A percentile compares a stretch with the other conserved stretches of the same genome.
Conservation (phyloP, 2,888 invertebrate genomes). For the Lycocerus yunnanus region DNA sequence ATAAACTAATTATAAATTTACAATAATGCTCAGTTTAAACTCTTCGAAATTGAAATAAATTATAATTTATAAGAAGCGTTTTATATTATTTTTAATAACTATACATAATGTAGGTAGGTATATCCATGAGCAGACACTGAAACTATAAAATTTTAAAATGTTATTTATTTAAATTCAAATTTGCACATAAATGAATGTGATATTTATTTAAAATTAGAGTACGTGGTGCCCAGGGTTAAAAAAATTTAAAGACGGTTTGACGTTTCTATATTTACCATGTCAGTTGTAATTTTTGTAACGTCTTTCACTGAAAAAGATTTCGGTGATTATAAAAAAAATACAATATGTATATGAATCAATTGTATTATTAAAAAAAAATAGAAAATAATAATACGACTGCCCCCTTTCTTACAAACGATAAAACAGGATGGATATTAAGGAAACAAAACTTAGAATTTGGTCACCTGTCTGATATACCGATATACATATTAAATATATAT, state of each 20-base stretch:
- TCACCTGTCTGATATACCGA: not conserved
- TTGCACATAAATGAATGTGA: too few species aligned
- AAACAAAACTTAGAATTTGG: not conserved
- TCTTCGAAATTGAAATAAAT: not conserved
- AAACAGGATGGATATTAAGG: not conserved
- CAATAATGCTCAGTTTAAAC: not conserved
- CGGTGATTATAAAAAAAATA: too few species aligned
- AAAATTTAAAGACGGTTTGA: not conserved
- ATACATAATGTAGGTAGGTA: too few species aligned
- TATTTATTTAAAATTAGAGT: not conserved
- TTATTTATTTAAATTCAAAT: too few species aligned
- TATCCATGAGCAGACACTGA: too few species aligned
- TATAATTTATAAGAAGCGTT: not conserved
- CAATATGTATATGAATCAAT: too few species aligned
- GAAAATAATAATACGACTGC: not conserved
- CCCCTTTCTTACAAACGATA: not conserved
- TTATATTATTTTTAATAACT: not conserved
- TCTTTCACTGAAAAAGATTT: too few species aligned
- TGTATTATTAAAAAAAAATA: too few species aligned
- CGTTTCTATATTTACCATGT: too few species aligned
- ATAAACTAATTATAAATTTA: not conserved
- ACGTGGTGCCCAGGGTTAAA: not conserved
- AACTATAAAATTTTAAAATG: not conserved
- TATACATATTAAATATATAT: conserved; percentile 9
- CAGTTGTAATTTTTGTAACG: too few species aligned